These are phyloP conservation scores for Xyrauchen texanus DNA, from an alignment of 2,113 vertebrate species.

Conservation along the genomic window DNA sequence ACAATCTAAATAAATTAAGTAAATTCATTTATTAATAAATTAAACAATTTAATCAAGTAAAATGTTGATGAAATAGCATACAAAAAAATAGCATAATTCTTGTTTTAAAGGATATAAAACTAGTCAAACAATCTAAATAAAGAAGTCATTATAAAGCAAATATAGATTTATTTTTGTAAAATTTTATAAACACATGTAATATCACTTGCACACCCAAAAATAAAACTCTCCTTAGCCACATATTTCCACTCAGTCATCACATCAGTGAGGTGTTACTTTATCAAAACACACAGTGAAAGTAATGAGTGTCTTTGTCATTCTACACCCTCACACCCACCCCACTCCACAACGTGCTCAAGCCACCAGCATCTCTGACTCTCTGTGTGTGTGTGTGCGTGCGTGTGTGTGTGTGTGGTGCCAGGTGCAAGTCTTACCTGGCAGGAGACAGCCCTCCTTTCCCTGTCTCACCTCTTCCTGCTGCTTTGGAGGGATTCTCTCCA, in stretches of 20 bases:
- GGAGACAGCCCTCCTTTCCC: slow-evolving; percentile 74
- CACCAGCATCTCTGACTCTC: slow-evolving; percentile 32
- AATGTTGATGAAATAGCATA: background rate
- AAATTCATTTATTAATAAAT: background rate
- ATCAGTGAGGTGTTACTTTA: slow-evolving; percentile 28
- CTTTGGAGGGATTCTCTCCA: slow-evolving; percentile 80
- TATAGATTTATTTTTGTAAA: background rate
- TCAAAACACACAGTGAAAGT: slow-evolving; percentile 40
- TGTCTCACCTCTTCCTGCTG: slow-evolving; percentile 78
- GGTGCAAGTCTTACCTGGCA: slow-evolving; percentile 74
- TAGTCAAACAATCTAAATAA: background rate
- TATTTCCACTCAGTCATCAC: slow-evolving; percentile 38
- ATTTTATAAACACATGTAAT: background rate
- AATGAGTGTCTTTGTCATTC: slow-evolving; percentile 45
- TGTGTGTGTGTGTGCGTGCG: background rate
- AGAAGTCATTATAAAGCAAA: background rate
- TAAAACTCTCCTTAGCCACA: slow-evolving; percentile 19
- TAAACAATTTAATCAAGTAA: background rate
- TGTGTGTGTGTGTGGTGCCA: slow-evolving; percentile 33
- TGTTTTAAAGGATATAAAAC: background rate
- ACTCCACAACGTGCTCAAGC: slow-evolving; percentile 14
- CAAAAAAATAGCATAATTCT: background rate
- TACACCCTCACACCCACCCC: slow-evolving; percentile 46
- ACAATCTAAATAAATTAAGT: background rate
- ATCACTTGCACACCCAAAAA: slow-evolving; percentile 13